Conservation (phyloP, 2,797 vertebrate genomes). For the Knipowitschia caucasica region DNA sequence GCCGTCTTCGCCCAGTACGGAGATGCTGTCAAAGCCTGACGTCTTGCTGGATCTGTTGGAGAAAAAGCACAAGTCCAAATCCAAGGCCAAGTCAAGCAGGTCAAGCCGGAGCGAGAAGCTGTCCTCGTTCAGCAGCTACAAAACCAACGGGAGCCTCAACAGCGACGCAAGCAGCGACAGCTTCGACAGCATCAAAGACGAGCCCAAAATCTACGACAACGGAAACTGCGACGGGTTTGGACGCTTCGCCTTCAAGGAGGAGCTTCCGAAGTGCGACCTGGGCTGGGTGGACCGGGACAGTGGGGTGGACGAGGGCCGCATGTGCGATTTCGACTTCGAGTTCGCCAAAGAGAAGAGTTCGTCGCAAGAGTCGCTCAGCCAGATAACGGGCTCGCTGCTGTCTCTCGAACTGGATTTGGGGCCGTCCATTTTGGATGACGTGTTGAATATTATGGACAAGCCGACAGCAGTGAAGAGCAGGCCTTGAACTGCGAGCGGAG, state of each 20-base stretch:
- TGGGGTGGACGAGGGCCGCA: slow-evolving; percentile 81
- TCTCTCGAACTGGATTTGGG: slow-evolving; percentile 95
- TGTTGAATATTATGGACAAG: slow-evolving; percentile 97
- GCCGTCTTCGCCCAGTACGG: slow-evolving; percentile 68
- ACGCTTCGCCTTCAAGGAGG: slow-evolving; percentile 77
- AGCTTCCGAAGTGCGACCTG: slow-evolving; percentile 79
- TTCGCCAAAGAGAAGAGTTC: slow-evolving; percentile 82
- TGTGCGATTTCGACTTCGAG: slow-evolving; percentile 79
- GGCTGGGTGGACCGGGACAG: slow-evolving; percentile 89
- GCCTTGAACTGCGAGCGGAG: slow-evolving; percentile 60
- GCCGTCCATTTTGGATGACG: slow-evolving; percentile 96
- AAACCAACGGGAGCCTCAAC: slow-evolving; percentile 63
- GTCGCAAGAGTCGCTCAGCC: slow-evolving; percentile 85
- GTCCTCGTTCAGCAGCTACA: slow-evolving; percentile 62
- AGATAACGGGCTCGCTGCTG: slow-evolving; percentile 88
- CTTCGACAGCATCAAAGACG: slow-evolving; percentile 57
- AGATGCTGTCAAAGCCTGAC: slow-evolving; percentile 69
- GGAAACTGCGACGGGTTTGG: slow-evolving; percentile 46
- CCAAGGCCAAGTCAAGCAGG: slow-evolving; percentile 74
- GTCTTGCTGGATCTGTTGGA: slow-evolving; percentile 82
- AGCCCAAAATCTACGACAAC: slow-evolving; percentile 40
- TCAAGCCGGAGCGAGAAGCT: slow-evolving; percentile 74
- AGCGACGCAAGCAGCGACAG: slow-evolving; percentile 65
- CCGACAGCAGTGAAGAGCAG: slow-evolving; percentile 68
- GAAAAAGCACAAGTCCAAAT: slow-evolving; percentile 72